Percentiles rank a stretch among this genome's conserved stretches.
Conservation (phyloP, 1,140 invertebrate species). For the Achatina immaculata region DNA sequence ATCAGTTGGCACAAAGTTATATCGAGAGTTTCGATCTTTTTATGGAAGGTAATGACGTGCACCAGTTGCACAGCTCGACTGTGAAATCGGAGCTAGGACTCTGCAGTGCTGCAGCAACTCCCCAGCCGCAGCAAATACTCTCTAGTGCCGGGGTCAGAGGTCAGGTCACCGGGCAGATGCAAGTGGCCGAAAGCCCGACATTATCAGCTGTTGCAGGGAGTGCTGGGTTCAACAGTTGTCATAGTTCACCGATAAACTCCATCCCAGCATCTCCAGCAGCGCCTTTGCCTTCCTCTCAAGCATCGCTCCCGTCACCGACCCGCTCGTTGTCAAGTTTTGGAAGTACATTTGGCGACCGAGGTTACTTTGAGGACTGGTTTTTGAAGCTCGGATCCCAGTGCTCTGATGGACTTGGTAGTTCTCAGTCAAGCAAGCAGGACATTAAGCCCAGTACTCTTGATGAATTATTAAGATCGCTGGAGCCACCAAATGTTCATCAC, state of each 20-base stretch:
- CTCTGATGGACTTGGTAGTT: not conserved
- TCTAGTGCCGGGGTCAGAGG: conserved; percentile 40
- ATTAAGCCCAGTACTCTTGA: conserved; percentile 13
- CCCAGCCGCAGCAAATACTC: conserved; percentile 34
- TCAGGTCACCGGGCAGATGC: conserved; percentile 34
- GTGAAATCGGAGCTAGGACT: conserved; percentile 32
- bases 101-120: conserved; percentile 38
- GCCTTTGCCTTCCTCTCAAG: conserved; percentile 27
- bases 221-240: not conserved
- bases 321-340: conserved; percentile 40
- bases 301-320: conserved; percentile 25
- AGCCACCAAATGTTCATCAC: conserved; percentile 10
- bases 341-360: conserved; percentile 34
- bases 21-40: conserved; percentile 65
- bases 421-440: conserved; percentile 8
- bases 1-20: conserved; percentile 62
- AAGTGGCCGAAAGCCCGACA: conserved; percentile 34
- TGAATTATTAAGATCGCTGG: conserved; percentile 19
- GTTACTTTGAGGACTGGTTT: conserved; percentile 41
- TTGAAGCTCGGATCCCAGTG: conserved; percentile 36
- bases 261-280: conserved; percentile 33
- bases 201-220: conserved; percentile 32
- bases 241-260: conserved; percentile 27
- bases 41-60: conserved; percentile 56
- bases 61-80: conserved; percentile 53